Evolutionary conservation across 1,140 invertebrate genomes (phyloP).

Genomic region (Galendromus occidentalis): DNA sequence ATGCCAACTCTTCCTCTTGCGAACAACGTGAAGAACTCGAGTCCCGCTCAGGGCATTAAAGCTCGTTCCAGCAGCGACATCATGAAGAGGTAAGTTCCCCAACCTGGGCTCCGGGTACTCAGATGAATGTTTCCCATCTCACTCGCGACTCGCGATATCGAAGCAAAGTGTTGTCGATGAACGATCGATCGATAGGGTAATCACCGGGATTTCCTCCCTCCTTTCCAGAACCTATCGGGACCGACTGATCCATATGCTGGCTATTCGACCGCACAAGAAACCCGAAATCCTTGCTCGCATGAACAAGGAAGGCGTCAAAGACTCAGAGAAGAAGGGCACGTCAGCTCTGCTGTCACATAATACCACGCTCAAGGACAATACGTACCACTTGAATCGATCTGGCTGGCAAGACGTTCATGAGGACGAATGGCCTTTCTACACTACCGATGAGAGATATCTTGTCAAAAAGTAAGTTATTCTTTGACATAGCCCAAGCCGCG

Average conservation of each 20-base stretch:
- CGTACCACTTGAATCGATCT: constrained; percentile 57
- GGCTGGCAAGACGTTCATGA: constrained; percentile 79
- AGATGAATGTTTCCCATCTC: not conserved
- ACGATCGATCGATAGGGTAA: no score
- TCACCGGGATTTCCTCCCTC: no score
- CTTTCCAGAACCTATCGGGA: constrained; percentile 34
- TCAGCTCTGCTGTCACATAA: constrained; percentile 54
- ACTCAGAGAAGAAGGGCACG: constrained; percentile 52
- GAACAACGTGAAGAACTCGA: not conserved
- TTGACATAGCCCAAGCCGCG: no score
- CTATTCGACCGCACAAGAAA: constrained; percentile 74
- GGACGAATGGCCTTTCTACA: constrained; percentile 72
- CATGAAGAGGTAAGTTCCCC: constrained; percentile 5
- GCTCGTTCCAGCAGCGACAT: constrained; percentile 2
- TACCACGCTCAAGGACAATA: constrained; percentile 58
- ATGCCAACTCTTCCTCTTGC: not conserved
- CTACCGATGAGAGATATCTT: constrained; percentile 61
- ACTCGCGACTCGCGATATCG: not conserved
- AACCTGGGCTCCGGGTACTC: not conserved
- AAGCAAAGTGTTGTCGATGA: constrained; percentile 5
- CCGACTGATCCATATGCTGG: constrained; percentile 73
- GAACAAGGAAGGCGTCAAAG: constrained; percentile 61
- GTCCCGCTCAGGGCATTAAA: constrained; percentile 7
- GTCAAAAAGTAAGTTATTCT: constrained; percentile 52
- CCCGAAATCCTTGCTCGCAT: constrained; percentile 61